Evolutionary conservation across 2,113 vertebrate species (phyloP), one percentile per base, ranked within the genome.

Genomic region (Panthera uncia): DNA sequence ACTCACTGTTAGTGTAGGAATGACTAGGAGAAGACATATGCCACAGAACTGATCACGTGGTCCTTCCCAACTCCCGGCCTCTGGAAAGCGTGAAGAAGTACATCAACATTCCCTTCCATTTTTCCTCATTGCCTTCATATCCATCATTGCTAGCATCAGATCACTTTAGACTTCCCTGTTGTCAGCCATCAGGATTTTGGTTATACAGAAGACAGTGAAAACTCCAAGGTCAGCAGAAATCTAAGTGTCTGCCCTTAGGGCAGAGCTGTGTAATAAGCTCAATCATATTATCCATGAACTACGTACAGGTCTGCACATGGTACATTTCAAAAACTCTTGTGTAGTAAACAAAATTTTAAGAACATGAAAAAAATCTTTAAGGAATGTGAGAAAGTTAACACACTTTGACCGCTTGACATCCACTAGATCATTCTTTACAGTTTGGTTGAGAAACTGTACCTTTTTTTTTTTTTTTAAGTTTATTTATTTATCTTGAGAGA

Each of bases 181-280:
- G 36, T 38, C 25, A 84, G 14, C 69, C 16, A 89, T 2, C 2
- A 76, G 12, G 18, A 61, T 45, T 86, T 33, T 14, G 13, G 14
- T 69, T 78, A 78, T 63, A 11, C 1, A 8, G 38, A 78, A 84
- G 25, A 10, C 11, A 69, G 11, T 69, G 15, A 33, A 50, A 84
- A 52, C 33, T 66, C 9, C 27, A 16, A 23, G 4, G 25, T 71
- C 19, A 19, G 18, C 29, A 50, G n/a, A 38, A 7, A 5, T 45
- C 29, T 5, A 1, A 82, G 13, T 0, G 0, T 0, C 13, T 48
- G 6, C 36, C 1, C 16, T 10, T 11, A 9, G 29, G 12, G 55
- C 19, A 57, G 1, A 19, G 15, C 4, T 66, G 16, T 5, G 25
- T 33, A 21, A 36, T 8, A 25, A 74, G 33, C 36, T 55, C n/a